These are phyloP conservation scores for Apamea crenata DNA, from an alignment of 2,888 invertebrate species.

Conservation along the genomic window DNA sequence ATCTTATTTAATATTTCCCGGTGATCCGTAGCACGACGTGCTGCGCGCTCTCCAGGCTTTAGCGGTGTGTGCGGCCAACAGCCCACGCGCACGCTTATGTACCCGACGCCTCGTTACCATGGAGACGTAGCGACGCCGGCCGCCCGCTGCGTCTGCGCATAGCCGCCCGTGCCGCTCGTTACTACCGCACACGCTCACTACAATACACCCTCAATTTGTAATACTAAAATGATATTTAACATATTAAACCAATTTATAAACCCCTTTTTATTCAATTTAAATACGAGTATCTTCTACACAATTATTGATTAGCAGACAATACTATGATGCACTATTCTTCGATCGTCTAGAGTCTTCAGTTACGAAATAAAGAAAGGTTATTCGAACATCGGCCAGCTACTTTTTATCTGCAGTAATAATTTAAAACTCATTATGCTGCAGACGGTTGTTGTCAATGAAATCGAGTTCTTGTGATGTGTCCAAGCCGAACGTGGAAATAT, in stretches of 20 bases:
- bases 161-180: slow-evolving; percentile 46
- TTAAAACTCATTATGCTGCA: slow-evolving; percentile 89
- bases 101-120: slow-evolving; percentile 82
- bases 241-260: slow-evolving; percentile 40
- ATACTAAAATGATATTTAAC: slow-evolving; percentile 54
- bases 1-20: slow-evolving; percentile 79
- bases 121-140: slow-evolving; percentile 87
- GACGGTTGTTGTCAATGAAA: slow-evolving; percentile 88
- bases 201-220: slow-evolving; percentile 57
- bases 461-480: slow-evolving; percentile 89
- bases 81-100: slow-evolving; percentile 81
- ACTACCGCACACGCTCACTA: slow-evolving; percentile 62
- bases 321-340: slow-evolving; percentile 61
- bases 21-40: slow-evolving; percentile 89
- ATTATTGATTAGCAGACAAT: slow-evolving; percentile 49
- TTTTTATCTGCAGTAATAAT: slow-evolving; percentile 89
- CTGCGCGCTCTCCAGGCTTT: slow-evolving; percentile 88
- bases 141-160: slow-evolving; percentile 75
- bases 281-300: slow-evolving; percentile 54
- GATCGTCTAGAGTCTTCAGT: slow-evolving; percentile 78
- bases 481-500: slow-evolving; percentile 87
- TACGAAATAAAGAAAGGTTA: slow-evolving; percentile 86
- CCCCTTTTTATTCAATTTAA: slow-evolving; percentile 54
- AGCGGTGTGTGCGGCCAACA: slow-evolving; percentile 81
- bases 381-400: slow-evolving; percentile 79